Evolutionary conservation across 37 sponge, comb jelly and placozoan species (phyloP).

Genomic region (Crambe crambe): DNA sequence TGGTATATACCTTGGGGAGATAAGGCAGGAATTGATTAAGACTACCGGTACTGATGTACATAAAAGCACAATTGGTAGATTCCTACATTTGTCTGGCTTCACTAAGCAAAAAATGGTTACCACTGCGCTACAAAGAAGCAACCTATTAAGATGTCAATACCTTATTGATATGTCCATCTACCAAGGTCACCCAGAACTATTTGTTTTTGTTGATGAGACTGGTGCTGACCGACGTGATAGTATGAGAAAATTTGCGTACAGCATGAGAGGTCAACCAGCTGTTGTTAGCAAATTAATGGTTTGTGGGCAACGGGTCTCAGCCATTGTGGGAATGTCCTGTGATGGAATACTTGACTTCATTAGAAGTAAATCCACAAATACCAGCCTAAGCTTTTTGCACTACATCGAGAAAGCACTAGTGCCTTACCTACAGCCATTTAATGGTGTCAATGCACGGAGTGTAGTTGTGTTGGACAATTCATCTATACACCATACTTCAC

Average conservation of each 20-base stretch:
- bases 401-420: not conserved
- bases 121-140: not conserved
- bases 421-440: not conserved
- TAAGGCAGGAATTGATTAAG: not conserved
- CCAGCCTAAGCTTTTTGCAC: not conserved
- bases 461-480: not conserved
- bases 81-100: not conserved
- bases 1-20: not conserved
- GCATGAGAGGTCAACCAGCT: not conserved
- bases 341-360: no score
- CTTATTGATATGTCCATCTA: not conserved
- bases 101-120: not conserved
- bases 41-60: not conserved
- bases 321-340: no score
- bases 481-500: not conserved
- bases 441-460: no score
- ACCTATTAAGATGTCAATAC: not conserved
- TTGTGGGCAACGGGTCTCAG: no score
- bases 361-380: not conserved
- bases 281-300: not conserved
- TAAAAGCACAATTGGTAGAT: not conserved
- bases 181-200: not conserved
- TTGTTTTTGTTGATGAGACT: not conserved
- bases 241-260: not conserved
- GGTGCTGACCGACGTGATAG: not conserved